Evolutionary conservation across 2,888 invertebrate genomes (phyloP), one percentile per base, ranked within the genome.

Genomic region (Nematopogon swammerdamellus): DNA sequence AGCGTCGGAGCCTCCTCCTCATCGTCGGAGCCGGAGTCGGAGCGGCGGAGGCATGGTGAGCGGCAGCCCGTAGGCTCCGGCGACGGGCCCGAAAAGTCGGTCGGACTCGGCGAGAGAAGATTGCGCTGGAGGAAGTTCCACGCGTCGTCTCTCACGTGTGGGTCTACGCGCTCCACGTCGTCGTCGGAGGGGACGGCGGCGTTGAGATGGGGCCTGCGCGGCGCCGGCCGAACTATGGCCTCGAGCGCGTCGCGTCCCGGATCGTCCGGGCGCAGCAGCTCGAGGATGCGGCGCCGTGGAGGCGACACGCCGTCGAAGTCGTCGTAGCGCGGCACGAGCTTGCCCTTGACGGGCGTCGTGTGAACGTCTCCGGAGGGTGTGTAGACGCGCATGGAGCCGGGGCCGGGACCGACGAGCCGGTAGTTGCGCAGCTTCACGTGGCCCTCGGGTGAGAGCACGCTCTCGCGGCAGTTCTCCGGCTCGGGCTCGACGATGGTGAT

Each of bases 211-310:
- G 72, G 74, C 2, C 75, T 67, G 6, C 77, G 65, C 10, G 73
- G 69, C 14, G 67, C 62, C 0, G 80, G 73, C 51, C 70, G 60
- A 45, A 80, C 75, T 50, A 80, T 77, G 16, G 72, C 77, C 56
- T 73, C 75, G 45, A 80, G 61, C 19, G 71, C 66, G 8, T 73
- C 75, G 2, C 68, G 63, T 0, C 72, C 77, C 0, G 73, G 71
- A 49, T 76, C 74, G 44, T 68, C 72, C 0, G 74, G 72, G 19
- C 72, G 60, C 45, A 80, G 62, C 25, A 80, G 64, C 54, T 72
- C 71, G 29, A 80, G 62, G 50, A 80, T 74, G 54, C 63, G 67
- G 10, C 70, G 63, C 19, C 79, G 64, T 11, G 75, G 69, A 1
- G 77, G 72, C 2, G 73, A 68, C 42, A 75, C 63, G 2, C 62